phyloP scores from a whole-genome alignment of 2,888 invertebrate genomes.

The Euplexia lucipara region DNA sequence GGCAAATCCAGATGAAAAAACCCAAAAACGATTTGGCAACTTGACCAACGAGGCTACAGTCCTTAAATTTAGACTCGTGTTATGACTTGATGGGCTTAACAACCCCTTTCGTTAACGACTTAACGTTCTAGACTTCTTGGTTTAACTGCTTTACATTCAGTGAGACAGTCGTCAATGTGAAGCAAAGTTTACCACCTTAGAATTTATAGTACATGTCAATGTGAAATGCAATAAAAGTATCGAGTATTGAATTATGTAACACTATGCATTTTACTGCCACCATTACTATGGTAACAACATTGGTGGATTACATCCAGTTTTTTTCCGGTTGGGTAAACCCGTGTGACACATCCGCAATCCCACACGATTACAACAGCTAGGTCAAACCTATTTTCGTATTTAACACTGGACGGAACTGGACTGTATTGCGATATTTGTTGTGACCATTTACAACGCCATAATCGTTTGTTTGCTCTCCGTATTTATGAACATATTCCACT shows the following conservation, averaged over 20 bases:
- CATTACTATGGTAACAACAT: conserved; percentile 62
- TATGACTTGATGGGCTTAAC: conserved; percentile 34
- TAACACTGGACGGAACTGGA: conserved; percentile 74
- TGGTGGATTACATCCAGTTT: conserved; percentile 71
- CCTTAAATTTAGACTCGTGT: conserved; percentile 71
- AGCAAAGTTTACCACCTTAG: too few relatives aligned
- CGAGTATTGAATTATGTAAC: conserved; percentile 20
- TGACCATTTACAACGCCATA: conserved; percentile 63
- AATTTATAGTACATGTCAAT: too few relatives aligned
- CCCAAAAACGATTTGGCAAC: too few relatives aligned
- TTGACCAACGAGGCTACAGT: too few relatives aligned
- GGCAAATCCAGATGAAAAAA: too few relatives aligned
- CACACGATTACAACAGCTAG: conserved; percentile 79
- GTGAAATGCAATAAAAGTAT: too few relatives aligned
- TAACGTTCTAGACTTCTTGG: conserved; percentile 11
- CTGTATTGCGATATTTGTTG: conserved; percentile 67
- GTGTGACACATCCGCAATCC: conserved; percentile 82
- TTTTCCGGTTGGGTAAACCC: conserved; percentile 81
- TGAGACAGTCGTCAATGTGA: conserved; percentile 14
- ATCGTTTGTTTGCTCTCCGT: conserved; percentile 55
- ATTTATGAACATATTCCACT: conserved; percentile 30
- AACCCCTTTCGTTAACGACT: conserved; percentile 25
- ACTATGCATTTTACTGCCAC: conserved; percentile 39
- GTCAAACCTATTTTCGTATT: conserved; percentile 82
- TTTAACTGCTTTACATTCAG: conserved; percentile 13